These are phyloP conservation scores for Cottus gobio DNA, from an alignment of 2,113 vertebrate species.

Conservation along the genomic window DNA sequence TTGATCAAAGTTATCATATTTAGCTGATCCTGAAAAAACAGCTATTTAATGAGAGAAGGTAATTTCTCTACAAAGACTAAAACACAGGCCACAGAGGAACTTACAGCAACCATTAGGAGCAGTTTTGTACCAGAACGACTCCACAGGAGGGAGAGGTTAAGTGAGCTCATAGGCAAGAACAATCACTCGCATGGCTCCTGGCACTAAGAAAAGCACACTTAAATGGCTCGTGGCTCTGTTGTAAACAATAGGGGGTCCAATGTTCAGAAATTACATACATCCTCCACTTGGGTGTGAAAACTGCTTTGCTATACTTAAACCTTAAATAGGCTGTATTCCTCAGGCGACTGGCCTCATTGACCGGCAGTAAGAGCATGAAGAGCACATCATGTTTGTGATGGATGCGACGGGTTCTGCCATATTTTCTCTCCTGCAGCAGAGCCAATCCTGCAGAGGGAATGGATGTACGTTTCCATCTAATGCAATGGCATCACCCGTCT, in stretches of 20 bases:
- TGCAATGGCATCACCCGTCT: conserved; percentile 52
- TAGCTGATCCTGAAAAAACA: conserved; percentile 14
- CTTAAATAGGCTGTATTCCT: conserved; percentile 17
- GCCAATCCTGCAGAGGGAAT: conserved; percentile 46
- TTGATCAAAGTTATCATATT: conserved; percentile 1
- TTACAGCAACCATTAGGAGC: conserved; percentile 41
- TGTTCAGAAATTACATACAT: conserved; percentile 40
- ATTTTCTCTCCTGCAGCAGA: conserved; percentile 39
- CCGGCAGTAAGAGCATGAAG: conserved; percentile 30
- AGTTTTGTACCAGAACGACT: conserved; percentile 25
- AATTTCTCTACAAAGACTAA: conserved; percentile 33
- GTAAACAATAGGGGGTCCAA: conserved; percentile 58
- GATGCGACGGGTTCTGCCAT: conserved; percentile 19
- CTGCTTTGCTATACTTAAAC: conserved; percentile 31
- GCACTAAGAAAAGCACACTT: conserved; percentile 22
- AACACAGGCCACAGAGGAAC: conserved; percentile 14
- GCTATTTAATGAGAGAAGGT: conserved; percentile 17
- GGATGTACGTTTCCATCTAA: conserved; percentile 45
- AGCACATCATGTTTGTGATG: conserved; percentile 31
- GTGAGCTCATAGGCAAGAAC: conserved; percentile 52
- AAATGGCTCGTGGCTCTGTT: conserved; percentile 36
- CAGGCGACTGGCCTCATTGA: conserved; percentile 24
- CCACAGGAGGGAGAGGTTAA: conserved; percentile 54
- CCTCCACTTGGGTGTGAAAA: conserved; percentile 40
- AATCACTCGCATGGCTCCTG: conserved; percentile 49